Percentiles rank a stretch among this genome's conserved stretches.
These are phyloP conservation scores for Bombus balteatus DNA, from an alignment of 1,140 invertebrate genomes.

Conservation along the genomic window DNA sequence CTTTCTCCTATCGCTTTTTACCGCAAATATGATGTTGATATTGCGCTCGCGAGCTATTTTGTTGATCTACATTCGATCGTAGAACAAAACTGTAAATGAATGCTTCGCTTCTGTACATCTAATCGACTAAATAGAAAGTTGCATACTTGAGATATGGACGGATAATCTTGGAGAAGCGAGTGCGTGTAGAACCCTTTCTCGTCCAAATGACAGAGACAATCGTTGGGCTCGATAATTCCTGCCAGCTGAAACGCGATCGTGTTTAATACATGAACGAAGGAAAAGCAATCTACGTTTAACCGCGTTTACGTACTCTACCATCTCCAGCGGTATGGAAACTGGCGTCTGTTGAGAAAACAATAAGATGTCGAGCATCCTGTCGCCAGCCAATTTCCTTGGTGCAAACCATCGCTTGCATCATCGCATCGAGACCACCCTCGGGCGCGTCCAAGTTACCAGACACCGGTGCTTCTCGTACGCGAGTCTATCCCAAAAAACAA, in stretches of 20 bases:
- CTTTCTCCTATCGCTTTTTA: conserved; percentile 71
- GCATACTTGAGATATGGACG: conserved; percentile 85
- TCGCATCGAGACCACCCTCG: conserved; percentile 91
- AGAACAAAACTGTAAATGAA: neutral
- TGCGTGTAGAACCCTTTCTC: conserved; percentile 86
- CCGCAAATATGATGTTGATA: conserved; percentile 90
- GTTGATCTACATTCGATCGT: conserved; percentile 70
- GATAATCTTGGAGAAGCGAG: conserved; percentile 86
- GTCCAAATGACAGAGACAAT: conserved; percentile 91
- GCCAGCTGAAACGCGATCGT: conserved; percentile 84
- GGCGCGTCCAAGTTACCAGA: conserved; percentile 89
- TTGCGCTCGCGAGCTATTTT: conserved; percentile 86
- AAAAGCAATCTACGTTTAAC: neutral
- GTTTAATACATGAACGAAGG: neutral
- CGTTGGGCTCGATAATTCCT: conserved; percentile 93
- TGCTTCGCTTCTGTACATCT: neutral
- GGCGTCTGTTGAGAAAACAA: conserved; percentile 86
- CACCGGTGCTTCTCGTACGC: conserved; percentile 82
- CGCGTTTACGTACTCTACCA: conserved; percentile 82
- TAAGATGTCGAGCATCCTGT: conserved; percentile 84
- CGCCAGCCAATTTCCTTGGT: conserved; percentile 86
- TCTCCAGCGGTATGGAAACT: conserved; percentile 87
- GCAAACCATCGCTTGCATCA: conserved; percentile 89
- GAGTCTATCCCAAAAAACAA: conserved; percentile 62
- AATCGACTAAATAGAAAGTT: neutral